Base-by-base conservation (phyloP, 2,888 invertebrate species). In the Rotaria sp. region DNA sequence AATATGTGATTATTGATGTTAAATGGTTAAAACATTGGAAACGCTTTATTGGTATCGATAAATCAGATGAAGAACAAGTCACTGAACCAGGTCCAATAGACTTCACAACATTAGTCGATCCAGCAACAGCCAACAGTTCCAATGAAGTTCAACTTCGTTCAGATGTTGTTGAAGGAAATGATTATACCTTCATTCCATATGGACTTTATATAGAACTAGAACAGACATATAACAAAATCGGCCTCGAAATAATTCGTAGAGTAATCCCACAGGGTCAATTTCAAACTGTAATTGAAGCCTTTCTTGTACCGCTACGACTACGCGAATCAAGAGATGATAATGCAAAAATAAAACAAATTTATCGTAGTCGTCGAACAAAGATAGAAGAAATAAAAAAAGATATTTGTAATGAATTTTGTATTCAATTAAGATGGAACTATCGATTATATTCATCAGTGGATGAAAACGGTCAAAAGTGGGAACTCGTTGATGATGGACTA, bases 1-100 rank as follows among this genome's bases (percentile, higher is more conserved):
- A 85, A 30, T 86, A 75, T 75, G 85, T 80, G 30, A 45, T 92
- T 59, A 86, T 92, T 48, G 92, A 92, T 88, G 88, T 90, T 18
- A 90, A 91, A 87, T 92, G 92, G 92, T 91, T 90, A 87, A 92
- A 92, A 87, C 91, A 91, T 87, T 92, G 91, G 91, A 91, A 92
- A 88, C 90, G 90, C 84, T 92, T 91, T 90, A 91, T 92, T 45
- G 91, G 91, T 5, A 7, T 67, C 8, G 67, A 67, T 13, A 35
- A 67, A 30, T 18, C 30, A 18, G 35, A 67, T 21, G 67, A 52
- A 84, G 18, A 75, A 30, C 10, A 24, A 0, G 21, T 30, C 0
- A 84, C 45, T 24, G 52, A 67, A 75, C 84, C 41, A 24, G 80
- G 80, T 80, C 80, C 80, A n/a, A 80, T 80, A 13, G 80, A 80